Percentiles rank a stretch among this genome's conserved stretches.
These are phyloP conservation scores for Gordius sp. DNA, from an alignment of 2,888 invertebrate genomes.

Conservation along the genomic window DNA sequence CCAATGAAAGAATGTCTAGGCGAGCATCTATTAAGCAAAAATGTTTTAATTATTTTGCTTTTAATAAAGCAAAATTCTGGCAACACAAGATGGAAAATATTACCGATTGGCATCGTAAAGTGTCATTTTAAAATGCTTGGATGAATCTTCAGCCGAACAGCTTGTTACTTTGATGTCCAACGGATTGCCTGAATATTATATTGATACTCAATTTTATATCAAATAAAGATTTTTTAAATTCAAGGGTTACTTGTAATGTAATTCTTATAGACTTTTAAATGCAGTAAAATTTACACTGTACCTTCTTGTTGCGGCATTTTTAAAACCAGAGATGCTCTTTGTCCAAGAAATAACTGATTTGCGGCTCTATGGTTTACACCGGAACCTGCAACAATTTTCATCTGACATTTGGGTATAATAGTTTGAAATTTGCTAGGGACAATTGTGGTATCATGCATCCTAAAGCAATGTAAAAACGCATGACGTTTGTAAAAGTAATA, in stretches of 20 bases:
- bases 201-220: too few relatives aligned
- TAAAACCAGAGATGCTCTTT: slow-evolving; percentile 3
- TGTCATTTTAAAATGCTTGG: neutral
- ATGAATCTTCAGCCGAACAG: slow-evolving; percentile 8
- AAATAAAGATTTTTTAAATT: too few relatives aligned
- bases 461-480: neutral
- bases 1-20: neutral
- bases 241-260: too few relatives aligned
- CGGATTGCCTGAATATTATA: too few relatives aligned
- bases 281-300: neutral
- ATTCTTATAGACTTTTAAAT: too few relatives aligned
- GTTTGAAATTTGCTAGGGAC: neutral
- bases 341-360: neutral
- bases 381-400: slow-evolving; percentile 4
- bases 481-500: too few relatives aligned
- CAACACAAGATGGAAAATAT: too few relatives aligned
- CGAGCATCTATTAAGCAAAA: too few relatives aligned
- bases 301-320: neutral
- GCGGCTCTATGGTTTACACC: neutral
- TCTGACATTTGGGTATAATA: neutral
- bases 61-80: too few relatives aligned
- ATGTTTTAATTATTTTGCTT: too few relatives aligned
- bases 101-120: neutral
- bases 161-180: neutral
- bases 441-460: slow-evolving; percentile 1